These are phyloP conservation scores for Hormiphora californensis DNA, from an alignment of 37 sponge, comb jelly and placozoan genomes.

Conservation along the genomic window DNA sequence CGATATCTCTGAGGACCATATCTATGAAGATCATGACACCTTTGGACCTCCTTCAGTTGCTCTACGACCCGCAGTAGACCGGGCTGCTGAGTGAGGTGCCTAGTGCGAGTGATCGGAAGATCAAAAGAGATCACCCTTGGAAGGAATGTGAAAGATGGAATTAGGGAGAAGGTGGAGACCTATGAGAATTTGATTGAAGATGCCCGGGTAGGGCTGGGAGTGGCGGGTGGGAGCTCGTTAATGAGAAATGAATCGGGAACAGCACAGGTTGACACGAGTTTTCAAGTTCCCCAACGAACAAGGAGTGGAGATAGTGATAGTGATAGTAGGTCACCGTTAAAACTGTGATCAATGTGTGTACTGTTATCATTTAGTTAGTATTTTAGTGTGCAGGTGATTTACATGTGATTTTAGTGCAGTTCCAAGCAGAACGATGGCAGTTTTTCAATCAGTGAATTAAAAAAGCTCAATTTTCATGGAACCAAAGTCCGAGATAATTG, in stretches of 20 bases:
- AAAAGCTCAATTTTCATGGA: too few relatives aligned
- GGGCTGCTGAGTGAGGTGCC: not conserved
- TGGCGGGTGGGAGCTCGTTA: not conserved
- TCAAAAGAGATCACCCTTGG: not conserved
- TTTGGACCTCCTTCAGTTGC: too few relatives aligned
- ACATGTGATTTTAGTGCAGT: too few relatives aligned
- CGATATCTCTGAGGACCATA: conserved; percentile 26
- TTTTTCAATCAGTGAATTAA: too few relatives aligned
- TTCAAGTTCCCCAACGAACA: too few relatives aligned
- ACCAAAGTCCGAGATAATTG: too few relatives aligned
- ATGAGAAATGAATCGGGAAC: not conserved
- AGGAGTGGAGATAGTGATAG: not conserved
- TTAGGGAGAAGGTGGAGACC: conserved; percentile 40
- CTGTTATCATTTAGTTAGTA: too few relatives aligned
- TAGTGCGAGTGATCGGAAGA: not conserved
- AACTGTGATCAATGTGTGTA: too few relatives aligned
- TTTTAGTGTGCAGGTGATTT: too few relatives aligned
- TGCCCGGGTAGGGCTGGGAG: not conserved
- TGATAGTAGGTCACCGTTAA: too few relatives aligned
- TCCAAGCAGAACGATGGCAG: too few relatives aligned
- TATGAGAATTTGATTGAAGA: conserved; percentile 7
- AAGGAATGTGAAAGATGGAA: not conserved
- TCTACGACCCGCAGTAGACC: too few relatives aligned
- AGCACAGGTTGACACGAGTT: not conserved
- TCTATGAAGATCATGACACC: conserved; percentile 3